These are phyloP conservation scores for Limnephilus marmoratus DNA, from an alignment of 2,888 invertebrate genomes.

Conservation along the genomic window DNA sequence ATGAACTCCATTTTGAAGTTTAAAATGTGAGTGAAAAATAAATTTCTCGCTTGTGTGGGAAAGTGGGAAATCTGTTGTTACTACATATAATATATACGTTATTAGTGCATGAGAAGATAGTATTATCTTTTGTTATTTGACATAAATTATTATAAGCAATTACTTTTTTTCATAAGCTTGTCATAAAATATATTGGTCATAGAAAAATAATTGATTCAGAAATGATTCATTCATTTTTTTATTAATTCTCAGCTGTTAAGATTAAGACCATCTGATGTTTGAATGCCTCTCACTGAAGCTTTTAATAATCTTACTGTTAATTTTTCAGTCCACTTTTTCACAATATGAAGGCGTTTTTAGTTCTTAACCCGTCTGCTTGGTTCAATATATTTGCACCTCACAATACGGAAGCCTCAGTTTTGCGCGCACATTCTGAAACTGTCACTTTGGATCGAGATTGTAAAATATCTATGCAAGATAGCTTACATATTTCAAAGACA, in stretches of 20 bases:
- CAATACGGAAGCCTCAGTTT: no score
- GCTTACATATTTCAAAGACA: no score
- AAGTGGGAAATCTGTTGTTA: neutral
- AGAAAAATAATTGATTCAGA: neutral
- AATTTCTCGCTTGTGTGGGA: neutral
- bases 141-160: neutral
- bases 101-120: neutral
- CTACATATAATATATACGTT: neutral
- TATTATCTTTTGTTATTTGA: neutral
- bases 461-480: no score
- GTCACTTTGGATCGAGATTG: no score
- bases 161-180: neutral
- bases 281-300: neutral
- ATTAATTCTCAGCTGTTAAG: no score
- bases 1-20: constrained; percentile 26
- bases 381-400: no score
- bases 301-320: neutral
- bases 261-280: neutral
- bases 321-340: neutral
- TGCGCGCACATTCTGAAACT: no score
- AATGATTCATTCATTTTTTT: neutral
- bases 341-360: neutral
- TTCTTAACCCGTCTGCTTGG: no score
- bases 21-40: neutral
- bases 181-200: neutral